phyloP scores from a whole-genome alignment of 2,797 vertebrate species.

The Nannoperca obscura region DNA sequence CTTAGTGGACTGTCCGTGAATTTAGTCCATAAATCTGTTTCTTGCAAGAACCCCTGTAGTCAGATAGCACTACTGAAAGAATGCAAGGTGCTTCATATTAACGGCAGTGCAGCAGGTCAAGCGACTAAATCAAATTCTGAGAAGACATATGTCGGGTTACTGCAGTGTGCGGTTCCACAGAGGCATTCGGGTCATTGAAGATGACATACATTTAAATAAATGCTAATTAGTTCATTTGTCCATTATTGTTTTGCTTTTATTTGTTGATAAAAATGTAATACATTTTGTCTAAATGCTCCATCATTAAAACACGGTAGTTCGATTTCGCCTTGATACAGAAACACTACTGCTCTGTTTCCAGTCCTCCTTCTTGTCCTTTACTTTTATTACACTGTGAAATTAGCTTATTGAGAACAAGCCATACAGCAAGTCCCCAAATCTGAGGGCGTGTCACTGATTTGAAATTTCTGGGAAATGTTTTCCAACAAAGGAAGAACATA shows the following conservation, averaged over 20 bases:
- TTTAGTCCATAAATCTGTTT: background rate
- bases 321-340: background rate
- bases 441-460: background rate
- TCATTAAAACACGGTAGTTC: too few relatives aligned
- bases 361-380: background rate
- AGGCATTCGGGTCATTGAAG: background rate
- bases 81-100: background rate
- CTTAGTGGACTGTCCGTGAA: background rate
- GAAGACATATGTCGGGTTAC: background rate
- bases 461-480: conserved; percentile 25
- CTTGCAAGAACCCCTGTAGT: background rate
- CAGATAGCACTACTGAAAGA: background rate
- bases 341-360: background rate
- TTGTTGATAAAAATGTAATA: too few relatives aligned
- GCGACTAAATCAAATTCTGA: background rate
- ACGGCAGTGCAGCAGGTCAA: background rate
- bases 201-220: background rate
- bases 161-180: background rate
- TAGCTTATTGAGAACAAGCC: background rate
- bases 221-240: background rate
- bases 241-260: background rate
- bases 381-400: background rate
- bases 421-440: conserved; percentile 8
- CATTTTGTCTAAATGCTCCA: too few relatives aligned
- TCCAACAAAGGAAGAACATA: conserved; percentile 4